Conservation (phyloP, 2,888 invertebrate genomes). For the Antheraea assamensis region DNA sequence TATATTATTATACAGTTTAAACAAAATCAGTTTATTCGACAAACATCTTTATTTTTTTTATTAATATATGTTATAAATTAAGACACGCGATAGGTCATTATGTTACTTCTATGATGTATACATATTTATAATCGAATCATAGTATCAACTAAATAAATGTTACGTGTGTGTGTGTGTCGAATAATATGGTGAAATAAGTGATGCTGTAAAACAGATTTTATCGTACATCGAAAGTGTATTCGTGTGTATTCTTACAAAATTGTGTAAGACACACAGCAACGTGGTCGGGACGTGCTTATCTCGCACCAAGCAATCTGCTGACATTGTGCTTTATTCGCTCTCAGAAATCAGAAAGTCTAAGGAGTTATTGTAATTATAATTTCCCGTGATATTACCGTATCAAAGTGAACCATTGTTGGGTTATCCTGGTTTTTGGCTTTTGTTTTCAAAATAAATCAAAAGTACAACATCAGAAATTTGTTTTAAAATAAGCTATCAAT, state of each 20-base stretch:
- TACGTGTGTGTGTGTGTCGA: neutral
- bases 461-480: too few relatives aligned
- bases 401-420: too few relatives aligned
- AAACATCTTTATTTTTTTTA: too few relatives aligned
- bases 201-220: neutral
- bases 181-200: neutral
- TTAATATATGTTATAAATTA: too few relatives aligned
- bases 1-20: too few relatives aligned
- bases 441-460: too few relatives aligned
- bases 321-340: neutral
- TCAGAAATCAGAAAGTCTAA: neutral
- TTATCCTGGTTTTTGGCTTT: too few relatives aligned
- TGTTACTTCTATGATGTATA: too few relatives aligned
- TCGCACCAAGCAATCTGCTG: neutral
- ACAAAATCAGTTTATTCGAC: too few relatives aligned
- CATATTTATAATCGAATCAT: neutral
- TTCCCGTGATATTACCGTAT: neutral
- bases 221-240: neutral
- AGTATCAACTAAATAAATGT: neutral
- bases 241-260: neutral
- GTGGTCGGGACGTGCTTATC: slow-evolving; percentile 11
- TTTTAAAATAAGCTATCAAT: too few relatives aligned
- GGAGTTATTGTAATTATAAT: slow-evolving; percentile 4
- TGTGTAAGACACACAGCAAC: neutral
- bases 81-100: too few relatives aligned